Base-by-base conservation (phyloP, 1,140 invertebrate genomes). In the Planococcus citri region DNA sequence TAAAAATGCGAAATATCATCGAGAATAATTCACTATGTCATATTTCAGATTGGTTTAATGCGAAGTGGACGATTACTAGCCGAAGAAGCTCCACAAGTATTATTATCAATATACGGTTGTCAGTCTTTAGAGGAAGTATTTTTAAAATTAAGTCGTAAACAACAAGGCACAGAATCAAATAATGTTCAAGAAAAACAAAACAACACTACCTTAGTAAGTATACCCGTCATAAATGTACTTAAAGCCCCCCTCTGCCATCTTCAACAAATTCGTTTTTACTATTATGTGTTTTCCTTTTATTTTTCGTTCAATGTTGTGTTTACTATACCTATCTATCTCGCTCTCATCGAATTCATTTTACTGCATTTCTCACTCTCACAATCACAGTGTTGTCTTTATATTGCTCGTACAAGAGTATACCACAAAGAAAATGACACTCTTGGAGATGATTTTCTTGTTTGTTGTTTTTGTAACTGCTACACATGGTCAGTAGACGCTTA, bases 91-190 rank as follows among this genome's bases (percentile, higher is more conserved):
- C 95, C 95, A 0, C 86, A 89, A 37, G 86, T 87, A 27, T 82
- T 97, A 0, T 82, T 97, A 25, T 81, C 86, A 6, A 87, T 89
- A 80, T 94, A 94, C 78, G 85, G 85, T 73, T 91, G 90, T 76
- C 83, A 88, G 72, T 90, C 88, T 22, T 79, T 97, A 8, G 94
- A 97, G 79, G 92, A 95, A 73, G 93, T 97, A 1, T 98, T 98
- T 80, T 82, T 98, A 12, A 94, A 95, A 78, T 80, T 97, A 0
- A 96, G 93, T 38, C 86, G 75, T 41, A 76, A 75, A 64, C 76
- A 76, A 68, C 74, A 74, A 17, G 73, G 74, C 68, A 73, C 74
- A 25, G 71, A 72, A 38, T 21, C 68, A 14, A 70, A 70, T 37
- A 25, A 67, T 37, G 58, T 69, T 6, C 57, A 72, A 72, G 77